Conservation (phyloP, 2,113 vertebrate species). For the Argyrosomus japonicus region DNA sequence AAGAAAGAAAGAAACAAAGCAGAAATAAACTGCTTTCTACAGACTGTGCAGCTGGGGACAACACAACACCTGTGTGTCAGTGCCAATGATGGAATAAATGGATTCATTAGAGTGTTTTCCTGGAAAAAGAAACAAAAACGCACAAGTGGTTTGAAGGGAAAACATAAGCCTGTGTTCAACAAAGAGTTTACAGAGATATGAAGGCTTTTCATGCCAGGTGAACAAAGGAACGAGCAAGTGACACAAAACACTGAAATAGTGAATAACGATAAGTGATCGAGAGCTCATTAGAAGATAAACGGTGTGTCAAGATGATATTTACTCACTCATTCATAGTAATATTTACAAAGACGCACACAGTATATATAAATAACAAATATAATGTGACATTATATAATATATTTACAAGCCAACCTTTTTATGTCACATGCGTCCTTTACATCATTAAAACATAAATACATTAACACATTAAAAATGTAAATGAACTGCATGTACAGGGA, state of each 20-base stretch:
- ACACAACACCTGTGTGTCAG: conserved; percentile 23
- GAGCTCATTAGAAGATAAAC: no score
- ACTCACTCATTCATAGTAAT: no score
- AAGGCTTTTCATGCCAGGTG: not conserved
- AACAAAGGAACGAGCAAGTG: not conserved
- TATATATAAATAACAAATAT: no score
- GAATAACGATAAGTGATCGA: no score
- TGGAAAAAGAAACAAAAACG: not conserved
- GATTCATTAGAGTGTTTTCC: not conserved
- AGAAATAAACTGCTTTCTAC: not conserved
- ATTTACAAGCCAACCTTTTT: no score
- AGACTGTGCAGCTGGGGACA: not conserved
- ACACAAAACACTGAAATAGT: not conserved
- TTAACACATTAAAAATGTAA: not conserved
- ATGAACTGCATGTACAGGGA: no score
- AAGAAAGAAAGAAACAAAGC: not conserved
- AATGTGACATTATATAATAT: no score
- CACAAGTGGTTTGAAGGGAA: conserved; percentile 6
- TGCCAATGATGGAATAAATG: not conserved
- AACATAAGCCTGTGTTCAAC: not conserved
- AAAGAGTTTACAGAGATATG: not conserved
- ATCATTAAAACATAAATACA: no score
- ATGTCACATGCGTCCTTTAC: no score
- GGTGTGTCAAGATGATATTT: no score
- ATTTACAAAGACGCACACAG: no score